Evolutionary conservation across 2,888 invertebrate genomes (phyloP), one percentile per base, ranked within the genome.

Genomic region (Odontothrips loti): DNA sequence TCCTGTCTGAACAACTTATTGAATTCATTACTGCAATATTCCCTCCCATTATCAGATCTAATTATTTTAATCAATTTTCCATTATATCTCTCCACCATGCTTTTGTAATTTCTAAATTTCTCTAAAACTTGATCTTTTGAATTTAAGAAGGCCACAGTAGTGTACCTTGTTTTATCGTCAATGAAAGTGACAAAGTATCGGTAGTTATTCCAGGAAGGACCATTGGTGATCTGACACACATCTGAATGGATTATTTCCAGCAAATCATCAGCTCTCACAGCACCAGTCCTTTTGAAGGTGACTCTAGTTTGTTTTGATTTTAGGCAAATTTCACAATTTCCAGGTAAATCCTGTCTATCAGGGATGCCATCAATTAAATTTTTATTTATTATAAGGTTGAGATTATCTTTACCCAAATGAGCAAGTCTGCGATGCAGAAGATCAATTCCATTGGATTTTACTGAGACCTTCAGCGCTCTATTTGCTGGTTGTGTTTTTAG

Each of bases 121-220:
- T 84, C 80, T 47, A 84, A 82, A 9, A 83, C 84, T 82, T 87
- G 84, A 83, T 82, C 82, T 82, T 86, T 86, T 1, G 80, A 80
- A 81, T 85, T 85, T 27, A 82, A 86, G 84, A 81, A 85, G n/a
- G n/a, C 85, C 34, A 85, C 83, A 82, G 84, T 84, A 43, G 82
- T 82, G 84, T 84, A 85, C 79, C n/a, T n/a, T n/a, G n/a, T n/a
- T n/a, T n/a, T n/a, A n/a, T n/a, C n/a, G n/a, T n/a, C n/a, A n/a
- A n/a, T 82, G 81, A 87, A 86, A 0, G 85, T 83, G 1, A 86
- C 81, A 83, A 85, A 85, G 82, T 85, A 86, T 79, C 82, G 83
- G 1, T 84, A 82, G 12, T 84, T 85, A 58, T 84, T 84, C 79
- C 83, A 79, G 17, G 85, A 84, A 47, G 43, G 63, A 43, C 79